Conservation (phyloP, 2,888 invertebrate species). For the Synergus laeviventris region DNA sequence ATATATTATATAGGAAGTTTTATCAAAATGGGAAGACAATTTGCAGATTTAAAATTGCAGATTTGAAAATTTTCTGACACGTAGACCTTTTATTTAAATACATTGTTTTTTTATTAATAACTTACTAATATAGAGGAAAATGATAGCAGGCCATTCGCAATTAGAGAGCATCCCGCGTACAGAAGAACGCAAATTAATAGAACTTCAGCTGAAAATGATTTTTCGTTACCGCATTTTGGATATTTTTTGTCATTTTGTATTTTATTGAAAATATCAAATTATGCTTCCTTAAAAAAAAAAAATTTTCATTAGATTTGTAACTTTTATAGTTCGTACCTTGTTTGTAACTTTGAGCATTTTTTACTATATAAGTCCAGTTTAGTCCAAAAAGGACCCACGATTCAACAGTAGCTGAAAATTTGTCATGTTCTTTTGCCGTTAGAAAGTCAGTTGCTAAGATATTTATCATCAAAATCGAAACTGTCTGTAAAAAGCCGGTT, state of each 20-base stretch:
- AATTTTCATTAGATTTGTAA: not conserved
- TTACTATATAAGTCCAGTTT: constrained; percentile 68
- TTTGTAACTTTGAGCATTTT: constrained; percentile 54
- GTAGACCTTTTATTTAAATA: not conserved
- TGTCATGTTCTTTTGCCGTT: constrained; percentile 59
- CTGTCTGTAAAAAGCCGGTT: constrained; percentile 61
- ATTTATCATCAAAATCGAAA: constrained; percentile 71
- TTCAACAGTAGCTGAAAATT: constrained; percentile 63
- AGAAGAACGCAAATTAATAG: constrained; percentile 64
- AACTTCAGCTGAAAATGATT: constrained; percentile 61
- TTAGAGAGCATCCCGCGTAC: constrained; percentile 63
- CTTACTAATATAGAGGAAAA: constrained; percentile 70
- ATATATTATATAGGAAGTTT: too few species aligned
- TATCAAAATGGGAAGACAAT: too few species aligned
- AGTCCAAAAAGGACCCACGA: constrained; percentile 68
- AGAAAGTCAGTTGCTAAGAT: constrained; percentile 69
- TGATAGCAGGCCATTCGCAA: constrained; percentile 68
- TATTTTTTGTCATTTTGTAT: constrained; percentile 1
- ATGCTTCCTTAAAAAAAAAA: too few species aligned
- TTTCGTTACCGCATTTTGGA: constrained; percentile 38
- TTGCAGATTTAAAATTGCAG: too few species aligned
- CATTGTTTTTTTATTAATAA: constrained; percentile 33
- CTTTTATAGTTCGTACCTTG: constrained; percentile 43
- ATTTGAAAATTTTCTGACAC: too few species aligned
- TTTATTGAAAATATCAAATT: not conserved